Evolutionary conservation across 2,113 vertebrate genomes (phyloP).

Genomic region (Gnathonemus echidnorhynchus): DNA sequence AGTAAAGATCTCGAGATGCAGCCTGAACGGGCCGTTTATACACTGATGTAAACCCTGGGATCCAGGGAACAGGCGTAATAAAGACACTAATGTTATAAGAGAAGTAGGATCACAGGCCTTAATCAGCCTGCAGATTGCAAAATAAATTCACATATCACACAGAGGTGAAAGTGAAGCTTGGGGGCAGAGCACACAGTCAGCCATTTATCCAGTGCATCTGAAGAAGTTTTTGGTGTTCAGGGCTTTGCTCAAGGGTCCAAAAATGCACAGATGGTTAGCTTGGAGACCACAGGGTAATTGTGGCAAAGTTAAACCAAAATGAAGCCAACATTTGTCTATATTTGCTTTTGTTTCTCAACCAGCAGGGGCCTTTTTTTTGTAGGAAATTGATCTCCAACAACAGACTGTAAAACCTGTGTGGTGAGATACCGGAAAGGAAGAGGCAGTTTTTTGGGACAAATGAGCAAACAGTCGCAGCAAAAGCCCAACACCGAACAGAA

Average conservation of each 20-base stretch:
- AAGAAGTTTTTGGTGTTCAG: background rate
- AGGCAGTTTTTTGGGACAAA: constrained; percentile 61
- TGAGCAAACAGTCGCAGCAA: constrained; percentile 81
- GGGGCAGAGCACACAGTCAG: background rate
- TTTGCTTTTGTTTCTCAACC: background rate
- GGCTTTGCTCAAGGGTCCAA: background rate
- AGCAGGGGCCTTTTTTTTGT: background rate
- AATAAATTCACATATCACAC: background rate
- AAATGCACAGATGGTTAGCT: background rate
- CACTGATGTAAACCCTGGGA: background rate
- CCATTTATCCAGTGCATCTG: background rate
- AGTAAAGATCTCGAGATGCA: background rate
- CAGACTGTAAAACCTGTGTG: constrained; percentile 31
- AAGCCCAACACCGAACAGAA: constrained; percentile 62
- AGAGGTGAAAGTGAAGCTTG: background rate
- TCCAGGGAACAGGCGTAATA: background rate
- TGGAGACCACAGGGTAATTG: background rate
- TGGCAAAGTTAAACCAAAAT: background rate
- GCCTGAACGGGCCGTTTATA: background rate
- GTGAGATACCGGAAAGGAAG: constrained; percentile 43
- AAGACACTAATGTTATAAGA: background rate
- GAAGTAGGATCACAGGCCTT: background rate
- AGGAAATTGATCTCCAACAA: background rate
- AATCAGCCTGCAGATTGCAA: background rate
- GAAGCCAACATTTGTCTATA: background rate